Conservation (phyloP, 2,888 invertebrate genomes). For the Stictocephala bisonia region DNA sequence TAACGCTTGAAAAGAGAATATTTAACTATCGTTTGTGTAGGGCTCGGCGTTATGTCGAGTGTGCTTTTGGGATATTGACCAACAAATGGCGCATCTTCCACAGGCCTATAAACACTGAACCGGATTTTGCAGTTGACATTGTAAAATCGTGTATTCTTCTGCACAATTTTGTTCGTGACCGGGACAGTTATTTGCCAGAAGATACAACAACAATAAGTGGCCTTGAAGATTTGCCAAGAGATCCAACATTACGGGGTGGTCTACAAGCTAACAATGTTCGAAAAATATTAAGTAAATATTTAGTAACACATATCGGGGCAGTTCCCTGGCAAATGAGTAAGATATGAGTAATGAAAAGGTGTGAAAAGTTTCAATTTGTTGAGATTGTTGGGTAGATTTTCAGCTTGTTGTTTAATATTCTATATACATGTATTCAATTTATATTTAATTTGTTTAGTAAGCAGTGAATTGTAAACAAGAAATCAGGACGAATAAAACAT, state of each 20-base stretch:
- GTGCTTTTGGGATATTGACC: slow-evolving; percentile 57
- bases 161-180: slow-evolving; percentile 55
- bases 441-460: no score
- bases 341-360: slow-evolving; percentile 2
- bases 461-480: no score
- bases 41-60: slow-evolving; percentile 56
- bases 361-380: neutral
- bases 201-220: slow-evolving; percentile 54
- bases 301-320: no score
- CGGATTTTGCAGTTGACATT: slow-evolving; percentile 57
- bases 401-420: no score
- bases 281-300: slow-evolving; percentile 47
- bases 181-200: slow-evolving; percentile 52
- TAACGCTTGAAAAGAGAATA: slow-evolving; percentile 54
- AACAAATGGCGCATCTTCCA: slow-evolving; percentile 63
- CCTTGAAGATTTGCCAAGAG: slow-evolving; percentile 51
- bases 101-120: slow-evolving; percentile 59
- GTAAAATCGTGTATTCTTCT: slow-evolving; percentile 59
- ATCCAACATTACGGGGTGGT: slow-evolving; percentile 46
- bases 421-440: no score
- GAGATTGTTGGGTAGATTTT: no score
- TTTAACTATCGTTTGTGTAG: slow-evolving; percentile 57
- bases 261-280: slow-evolving; percentile 53
- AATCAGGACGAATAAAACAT: no score
- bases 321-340: slow-evolving; percentile 32